Percentiles rank a stretch among this genome's conserved stretches.
phyloP scores from a whole-genome alignment of 2,113 vertebrate species.

The Pterocles orientalis region DNA sequence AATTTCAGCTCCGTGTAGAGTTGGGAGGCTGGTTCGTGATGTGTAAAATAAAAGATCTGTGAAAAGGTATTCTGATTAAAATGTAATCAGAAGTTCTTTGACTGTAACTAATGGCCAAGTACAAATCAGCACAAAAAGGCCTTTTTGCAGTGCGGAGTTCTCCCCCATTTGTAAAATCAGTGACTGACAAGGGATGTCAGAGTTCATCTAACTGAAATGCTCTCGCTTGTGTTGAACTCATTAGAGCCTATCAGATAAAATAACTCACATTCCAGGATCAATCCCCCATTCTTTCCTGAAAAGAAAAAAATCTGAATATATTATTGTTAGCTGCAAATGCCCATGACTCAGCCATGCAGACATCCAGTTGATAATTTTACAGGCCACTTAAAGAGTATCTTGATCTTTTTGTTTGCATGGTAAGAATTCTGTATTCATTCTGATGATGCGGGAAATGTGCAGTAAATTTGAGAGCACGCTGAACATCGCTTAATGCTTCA shows the following conservation, averaged over 20 bases:
- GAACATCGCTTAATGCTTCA: not conserved
- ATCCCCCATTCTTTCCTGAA: slow-evolving; percentile 62
- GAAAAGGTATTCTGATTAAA: slow-evolving; percentile 77
- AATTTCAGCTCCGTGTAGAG: not conserved
- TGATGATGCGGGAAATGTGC: slow-evolving; percentile 24
- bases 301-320: slow-evolving; percentile 71
- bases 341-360: slow-evolving; percentile 64
- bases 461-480: not conserved
- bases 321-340: slow-evolving; percentile 53
- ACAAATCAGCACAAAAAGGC: slow-evolving; percentile 76
- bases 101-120: slow-evolving; percentile 75
- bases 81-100: slow-evolving; percentile 77
- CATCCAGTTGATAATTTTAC: slow-evolving; percentile 47
- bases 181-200: slow-evolving; percentile 79
- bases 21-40: not conserved
- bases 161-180: slow-evolving; percentile 74
- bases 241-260: slow-evolving; percentile 81
- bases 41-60: slow-evolving; percentile 69
- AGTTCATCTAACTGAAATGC: slow-evolving; percentile 81
- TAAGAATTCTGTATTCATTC: slow-evolving; percentile 55
- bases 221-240: slow-evolving; percentile 74
- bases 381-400: slow-evolving; percentile 66
- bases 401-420: slow-evolving; percentile 61
- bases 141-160: slow-evolving; percentile 76
- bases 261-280: slow-evolving; percentile 80